These are phyloP conservation scores for Bicyclus anynana DNA, from an alignment of 1,140 invertebrate species.

Conservation along the genomic window DNA sequence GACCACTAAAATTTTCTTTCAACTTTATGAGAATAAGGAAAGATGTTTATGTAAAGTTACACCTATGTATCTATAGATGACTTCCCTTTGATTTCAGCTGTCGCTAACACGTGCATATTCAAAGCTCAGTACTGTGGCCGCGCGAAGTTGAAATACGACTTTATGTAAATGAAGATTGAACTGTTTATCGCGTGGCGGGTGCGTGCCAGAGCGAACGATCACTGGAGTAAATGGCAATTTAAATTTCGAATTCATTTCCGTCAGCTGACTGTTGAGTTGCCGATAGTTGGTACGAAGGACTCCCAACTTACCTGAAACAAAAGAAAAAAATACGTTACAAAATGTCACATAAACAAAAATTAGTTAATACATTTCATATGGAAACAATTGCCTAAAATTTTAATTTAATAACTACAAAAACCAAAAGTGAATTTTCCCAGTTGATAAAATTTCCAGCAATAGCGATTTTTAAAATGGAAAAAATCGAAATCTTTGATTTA, in stretches of 20 bases:
- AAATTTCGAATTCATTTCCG: conserved; percentile 48
- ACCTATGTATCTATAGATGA: conserved; percentile 8
- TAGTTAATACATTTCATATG: neutral
- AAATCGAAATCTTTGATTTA: too few relatives aligned
- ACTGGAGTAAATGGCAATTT: conserved; percentile 42
- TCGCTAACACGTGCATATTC: conserved; percentile 43
- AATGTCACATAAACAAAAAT: neutral
- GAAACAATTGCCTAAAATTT: too few relatives aligned
- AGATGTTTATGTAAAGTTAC: neutral
- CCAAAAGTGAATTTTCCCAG: too few relatives aligned
- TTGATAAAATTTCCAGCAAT: too few relatives aligned
- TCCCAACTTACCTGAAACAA: conserved; percentile 61
- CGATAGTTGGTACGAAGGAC: conserved; percentile 19
- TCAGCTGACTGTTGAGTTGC: conserved; percentile 24
- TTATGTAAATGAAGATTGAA: conserved; percentile 58
- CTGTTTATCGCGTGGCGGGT: conserved; percentile 50
- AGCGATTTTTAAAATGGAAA: too few relatives aligned
- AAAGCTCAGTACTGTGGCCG: conserved; percentile 31
- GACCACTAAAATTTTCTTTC: too few relatives aligned
- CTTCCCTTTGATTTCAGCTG: conserved; percentile 53
- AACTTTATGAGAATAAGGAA: too few relatives aligned
- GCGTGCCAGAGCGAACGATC: conserved; percentile 52
- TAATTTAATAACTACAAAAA: too few relatives aligned
- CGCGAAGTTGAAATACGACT: conserved; percentile 61
- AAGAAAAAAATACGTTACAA: conserved; percentile 26